Evolutionary conservation across 1,140 invertebrate genomes (phyloP), one percentile per base, ranked within the genome.

Genomic region (Lycorma delicatula): DNA sequence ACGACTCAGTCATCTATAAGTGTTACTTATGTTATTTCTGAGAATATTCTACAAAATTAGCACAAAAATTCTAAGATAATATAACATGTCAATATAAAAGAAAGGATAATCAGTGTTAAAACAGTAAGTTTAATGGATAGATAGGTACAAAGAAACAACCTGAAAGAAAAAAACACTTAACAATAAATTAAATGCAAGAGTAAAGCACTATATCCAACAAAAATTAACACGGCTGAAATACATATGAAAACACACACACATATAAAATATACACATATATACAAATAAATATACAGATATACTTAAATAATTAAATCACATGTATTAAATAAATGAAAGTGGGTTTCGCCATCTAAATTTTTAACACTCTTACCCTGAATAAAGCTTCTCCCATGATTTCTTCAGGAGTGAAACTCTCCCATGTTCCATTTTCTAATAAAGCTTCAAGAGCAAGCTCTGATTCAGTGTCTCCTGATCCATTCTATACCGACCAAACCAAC

Each of bases 381-480:
- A 68, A 41, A 3, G 53, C 27, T 3, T 64, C 61, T 23, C 67
- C 67, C 11, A 51, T 56, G 16, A 64, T 58, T 56, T 67, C 63
- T 25, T 61, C 56, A 7, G 47, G 58, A 11, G 59, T 59, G 25
- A 68, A 66, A 50, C 46, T 60, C 48, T 81, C 79, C 81, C 81
- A 83, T 66, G 75, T 75, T 66, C 77, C 78, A 71, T 80, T 80
- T 65, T 80, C 79, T 65, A 77, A 71, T 67, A 79, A 76, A 59
- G 74, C 73, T 74, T 81, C 80, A 66, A 60, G 67, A 63, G 62
- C 72, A 66, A 62, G 68, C 65, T 65, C 64, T 29, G 36, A 44
- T 54, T 64, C 63, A 25, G 56, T 49, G 3, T 44, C 47, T 4
- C 48, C 56, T n/a, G 47, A 26, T 34, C 48, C 56, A 22, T 57